Conservation (phyloP, 2,888 invertebrate species). For the Pachliopta kotzebuea region DNA sequence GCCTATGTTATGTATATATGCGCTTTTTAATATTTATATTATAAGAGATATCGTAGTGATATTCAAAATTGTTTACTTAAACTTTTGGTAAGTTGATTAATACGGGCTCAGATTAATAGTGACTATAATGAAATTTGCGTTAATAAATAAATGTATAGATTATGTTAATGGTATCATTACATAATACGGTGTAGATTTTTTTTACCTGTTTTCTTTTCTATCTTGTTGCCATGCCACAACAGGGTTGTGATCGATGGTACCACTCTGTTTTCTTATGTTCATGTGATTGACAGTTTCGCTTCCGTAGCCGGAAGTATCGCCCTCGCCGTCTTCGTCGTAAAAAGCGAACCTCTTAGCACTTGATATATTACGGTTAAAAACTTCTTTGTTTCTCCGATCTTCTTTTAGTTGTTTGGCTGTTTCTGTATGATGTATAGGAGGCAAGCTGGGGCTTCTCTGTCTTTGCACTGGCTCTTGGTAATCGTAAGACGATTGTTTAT, state of each 20-base stretch:
- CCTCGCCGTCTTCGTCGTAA: slow-evolving; percentile 81
- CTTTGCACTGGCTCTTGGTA: slow-evolving; percentile 68
- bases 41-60: no score
- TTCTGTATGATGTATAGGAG: slow-evolving; percentile 80
- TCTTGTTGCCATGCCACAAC: slow-evolving; percentile 73
- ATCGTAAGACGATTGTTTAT: slow-evolving; percentile 66
- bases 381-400: slow-evolving; percentile 50
- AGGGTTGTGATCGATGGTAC: slow-evolving; percentile 47
- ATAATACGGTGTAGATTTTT: no score
- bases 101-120: no score
- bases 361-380: slow-evolving; percentile 63
- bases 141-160: no score
- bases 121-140: no score
- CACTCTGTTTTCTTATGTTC: slow-evolving; percentile 50
- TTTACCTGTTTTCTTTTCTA: slow-evolving; percentile 61
- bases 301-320: slow-evolving; percentile 91
- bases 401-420: slow-evolving; percentile 57
- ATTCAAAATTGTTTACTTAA: no score
- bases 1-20: no score
- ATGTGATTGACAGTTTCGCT: slow-evolving; percentile 86
- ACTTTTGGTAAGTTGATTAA: no score
- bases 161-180: no score
- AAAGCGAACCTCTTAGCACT: slow-evolving; percentile 71
- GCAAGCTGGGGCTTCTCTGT: slow-evolving; percentile 84
- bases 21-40: no score